phyloP scores from a whole-genome alignment of 2,888 invertebrate species.

The Rhagium mordax region DNA sequence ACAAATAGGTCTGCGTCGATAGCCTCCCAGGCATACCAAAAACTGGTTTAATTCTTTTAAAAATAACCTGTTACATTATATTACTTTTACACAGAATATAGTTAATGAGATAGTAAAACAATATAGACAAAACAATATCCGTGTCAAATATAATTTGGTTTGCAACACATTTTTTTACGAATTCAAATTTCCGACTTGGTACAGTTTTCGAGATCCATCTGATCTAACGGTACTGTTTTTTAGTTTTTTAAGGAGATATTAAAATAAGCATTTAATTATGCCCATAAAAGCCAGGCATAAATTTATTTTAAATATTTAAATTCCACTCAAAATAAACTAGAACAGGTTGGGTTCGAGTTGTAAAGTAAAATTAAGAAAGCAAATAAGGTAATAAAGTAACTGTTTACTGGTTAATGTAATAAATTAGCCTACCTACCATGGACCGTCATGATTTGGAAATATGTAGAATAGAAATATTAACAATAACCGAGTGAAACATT shows the following conservation, averaged over 20 bases:
- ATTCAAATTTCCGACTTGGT: not conserved
- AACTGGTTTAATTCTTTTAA: too few species aligned
- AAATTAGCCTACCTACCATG: not conserved
- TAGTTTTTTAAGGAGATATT: not conserved
- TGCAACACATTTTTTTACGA: not conserved
- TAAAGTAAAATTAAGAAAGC: not conserved
- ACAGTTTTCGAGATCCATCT: not conserved
- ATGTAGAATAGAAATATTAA: not conserved
- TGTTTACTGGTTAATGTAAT: not conserved
- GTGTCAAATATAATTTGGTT: not conserved
- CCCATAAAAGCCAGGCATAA: not conserved
- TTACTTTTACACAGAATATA: not conserved
- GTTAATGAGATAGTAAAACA: not conserved
- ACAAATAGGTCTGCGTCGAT: too few species aligned
- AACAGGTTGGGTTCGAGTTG: not conserved
- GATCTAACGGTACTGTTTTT: not conserved
- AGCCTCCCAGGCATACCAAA: not conserved
- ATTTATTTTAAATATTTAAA: not conserved
- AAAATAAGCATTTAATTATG: not conserved
- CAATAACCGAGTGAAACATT: too few species aligned
- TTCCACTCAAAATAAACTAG: not conserved
- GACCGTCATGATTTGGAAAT: not conserved
- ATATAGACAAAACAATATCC: not conserved
- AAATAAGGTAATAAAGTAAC: not conserved
- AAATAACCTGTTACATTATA: not conserved